Evolutionary conservation across 1,140 invertebrate genomes (phyloP), one percentile per base, ranked within the genome.

Genomic region (Ruditapes philippinarum): DNA sequence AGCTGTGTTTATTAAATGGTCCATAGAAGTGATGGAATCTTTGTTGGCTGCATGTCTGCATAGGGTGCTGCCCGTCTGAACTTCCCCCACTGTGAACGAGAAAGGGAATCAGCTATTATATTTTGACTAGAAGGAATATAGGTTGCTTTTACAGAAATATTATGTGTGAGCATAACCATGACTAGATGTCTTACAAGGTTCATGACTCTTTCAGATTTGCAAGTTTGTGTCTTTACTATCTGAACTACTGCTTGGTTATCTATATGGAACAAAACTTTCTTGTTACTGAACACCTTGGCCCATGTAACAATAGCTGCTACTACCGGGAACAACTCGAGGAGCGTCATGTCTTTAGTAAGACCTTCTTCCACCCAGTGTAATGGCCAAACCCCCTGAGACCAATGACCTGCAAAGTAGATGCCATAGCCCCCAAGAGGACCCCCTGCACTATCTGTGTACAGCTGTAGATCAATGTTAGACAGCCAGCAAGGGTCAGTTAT

Each of bases 401-500:
- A 90, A 31, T 82, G 33, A 4, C 38, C 38, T 0, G 51, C 5
- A 33, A 70, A 88, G 36, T 38, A 74, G 4, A 74, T 11, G 17
- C 51, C 57, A 57, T 31, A 81, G 28, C 78, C 76, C 12, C 0
- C 19, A n/a, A 33, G 28, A 28, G 33, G 65, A 31, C 0, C 38
- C 1, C 68, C 73, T 0, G 87, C 65, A 45, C 60, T 54, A 36
- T 84, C 87, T 40, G 80, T 79, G 51, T 25, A 89, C 0, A 91
- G 45, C 38, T 83, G 17, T n/a, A 78, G 31, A n/a, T 42, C 51
- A 22, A 17, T n/a, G 60, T 19, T 83, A 28, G 60, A 14, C 22
- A 84, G 12, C 60, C 80, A 89, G 3, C 4, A 3, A 19, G 54
- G 0, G 4, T 76, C 33, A 19, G 22, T 31, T 33, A 91, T 89